Conservation (phyloP, 2,888 invertebrate genomes). For the Phytoseiulus persimilis region DNA sequence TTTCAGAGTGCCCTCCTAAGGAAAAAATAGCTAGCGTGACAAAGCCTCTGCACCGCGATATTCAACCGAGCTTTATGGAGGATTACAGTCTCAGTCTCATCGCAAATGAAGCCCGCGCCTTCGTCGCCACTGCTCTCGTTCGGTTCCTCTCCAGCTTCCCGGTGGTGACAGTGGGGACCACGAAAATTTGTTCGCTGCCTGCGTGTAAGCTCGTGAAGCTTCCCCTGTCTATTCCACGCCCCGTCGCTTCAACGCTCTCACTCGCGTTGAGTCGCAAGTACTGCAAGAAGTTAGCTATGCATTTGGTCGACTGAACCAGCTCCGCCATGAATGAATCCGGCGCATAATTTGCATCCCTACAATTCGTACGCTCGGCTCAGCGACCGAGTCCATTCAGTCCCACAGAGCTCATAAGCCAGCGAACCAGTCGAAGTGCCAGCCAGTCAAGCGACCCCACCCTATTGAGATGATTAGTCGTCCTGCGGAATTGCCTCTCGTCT, state of each 20-base stretch:
- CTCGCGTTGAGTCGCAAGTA: not conserved
- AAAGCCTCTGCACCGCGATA: not conserved
- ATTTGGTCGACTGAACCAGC: not conserved
- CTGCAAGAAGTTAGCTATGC: not conserved
- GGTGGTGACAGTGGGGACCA: not conserved
- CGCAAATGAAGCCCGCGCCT: not conserved
- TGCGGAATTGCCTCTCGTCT: not conserved
- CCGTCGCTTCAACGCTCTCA: not conserved
- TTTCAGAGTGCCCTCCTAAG: not conserved
- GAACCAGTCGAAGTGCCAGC: not conserved
- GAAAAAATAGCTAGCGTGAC: slow-evolving; percentile 5
- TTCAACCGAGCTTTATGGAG: not conserved
- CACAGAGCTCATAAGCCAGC: not conserved
- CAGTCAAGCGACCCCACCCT: not conserved
- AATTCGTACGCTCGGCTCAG: not conserved
- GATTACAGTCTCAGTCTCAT: not conserved
- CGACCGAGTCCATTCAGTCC: not conserved
- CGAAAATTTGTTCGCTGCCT: not conserved
- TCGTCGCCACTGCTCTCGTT: no score
- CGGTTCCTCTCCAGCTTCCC: not conserved
- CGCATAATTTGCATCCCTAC: not conserved
- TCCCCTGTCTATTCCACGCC: not conserved
- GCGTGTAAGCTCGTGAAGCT: not conserved
- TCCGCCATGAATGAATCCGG: not conserved
- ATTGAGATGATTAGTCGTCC: not conserved